phyloP scores from a whole-genome alignment of 2,113 vertebrate species.

The Siphamia tubifer region DNA sequence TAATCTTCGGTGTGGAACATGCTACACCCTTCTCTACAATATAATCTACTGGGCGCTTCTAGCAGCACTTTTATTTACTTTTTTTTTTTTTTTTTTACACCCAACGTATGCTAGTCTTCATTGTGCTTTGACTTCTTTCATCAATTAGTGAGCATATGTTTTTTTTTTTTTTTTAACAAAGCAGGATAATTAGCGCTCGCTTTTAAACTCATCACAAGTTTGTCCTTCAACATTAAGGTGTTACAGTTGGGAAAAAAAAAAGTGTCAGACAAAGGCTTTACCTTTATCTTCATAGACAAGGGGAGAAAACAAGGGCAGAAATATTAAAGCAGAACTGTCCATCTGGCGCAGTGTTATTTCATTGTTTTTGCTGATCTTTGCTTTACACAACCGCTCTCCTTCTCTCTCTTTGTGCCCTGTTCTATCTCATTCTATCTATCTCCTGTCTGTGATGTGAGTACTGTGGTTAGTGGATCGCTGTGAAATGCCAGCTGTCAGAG shows the following conservation, averaged over 20 bases:
- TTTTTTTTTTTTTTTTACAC: background rate
- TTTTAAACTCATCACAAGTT: slow-evolving; percentile 12
- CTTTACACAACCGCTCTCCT: background rate
- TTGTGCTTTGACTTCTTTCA: too few relatives aligned
- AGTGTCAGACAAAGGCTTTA: background rate
- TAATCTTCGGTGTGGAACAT: too few relatives aligned
- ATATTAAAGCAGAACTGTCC: slow-evolving; percentile 55
- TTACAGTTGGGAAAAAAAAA: background rate
- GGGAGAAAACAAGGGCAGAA: slow-evolving; percentile 31
- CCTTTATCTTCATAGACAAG: slow-evolving; percentile 46
- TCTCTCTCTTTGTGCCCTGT: slow-evolving; percentile 1
- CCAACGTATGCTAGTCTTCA: too few relatives aligned
- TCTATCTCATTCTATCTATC: slow-evolving; percentile 17
- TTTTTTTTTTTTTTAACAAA: slow-evolving; percentile 31
- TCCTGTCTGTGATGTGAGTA: slow-evolving; percentile 27
- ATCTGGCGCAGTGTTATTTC: slow-evolving; percentile 38
- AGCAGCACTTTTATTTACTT: background rate
- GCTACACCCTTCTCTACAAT: too few relatives aligned
- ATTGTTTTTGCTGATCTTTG: slow-evolving; percentile 56
- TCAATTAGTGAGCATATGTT: slow-evolving; percentile 15
- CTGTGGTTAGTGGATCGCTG: slow-evolving; percentile 45
- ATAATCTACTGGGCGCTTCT: background rate
- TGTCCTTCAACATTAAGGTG: slow-evolving; percentile 3
- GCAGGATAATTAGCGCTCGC: slow-evolving; percentile 7
- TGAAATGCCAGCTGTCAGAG: slow-evolving; percentile 72